Evolutionary conservation across 1,140 invertebrate species (phyloP).

Genomic region (Drosophila willistoni): DNA sequence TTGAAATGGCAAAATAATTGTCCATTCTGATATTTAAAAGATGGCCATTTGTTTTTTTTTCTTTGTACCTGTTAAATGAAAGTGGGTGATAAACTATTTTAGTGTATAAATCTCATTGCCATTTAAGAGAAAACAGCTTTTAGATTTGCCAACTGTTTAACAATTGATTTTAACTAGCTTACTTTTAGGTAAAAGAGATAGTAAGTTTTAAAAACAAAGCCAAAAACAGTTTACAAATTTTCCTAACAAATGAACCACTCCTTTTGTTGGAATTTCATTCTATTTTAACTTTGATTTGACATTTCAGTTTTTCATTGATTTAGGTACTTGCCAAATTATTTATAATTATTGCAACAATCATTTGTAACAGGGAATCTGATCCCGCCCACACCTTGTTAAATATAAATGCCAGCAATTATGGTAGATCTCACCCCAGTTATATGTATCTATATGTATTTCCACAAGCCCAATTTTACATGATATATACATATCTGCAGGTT

Average conservation of each 20-base stretch:
- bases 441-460: constrained; percentile 1
- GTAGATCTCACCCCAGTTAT: background rate
- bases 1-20: too few species aligned
- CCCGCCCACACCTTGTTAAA: too few species aligned
- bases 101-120: background rate
- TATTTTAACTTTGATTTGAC: background rate
- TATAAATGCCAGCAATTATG: background rate
- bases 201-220: too few species aligned
- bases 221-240: too few species aligned
- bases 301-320: background rate
- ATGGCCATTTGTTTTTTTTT: too few species aligned
- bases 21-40: too few species aligned
- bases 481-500: constrained; percentile 48
- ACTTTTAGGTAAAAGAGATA: background rate
- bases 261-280: background rate
- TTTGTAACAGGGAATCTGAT: background rate
- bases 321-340: background rate
- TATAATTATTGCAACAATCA: background rate
- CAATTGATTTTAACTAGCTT: background rate
- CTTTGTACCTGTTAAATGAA: too few species aligned
- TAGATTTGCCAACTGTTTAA: background rate
- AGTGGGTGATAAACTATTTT: too few species aligned
- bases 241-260: too few species aligned
- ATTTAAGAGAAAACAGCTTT: background rate
- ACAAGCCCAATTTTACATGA: constrained; percentile 34